A percentile compares a stretch with the other conserved stretches of the same genome.
Conservation (phyloP, 1,140 invertebrate genomes). For the Hyposmocoma kahamanoa region DNA sequence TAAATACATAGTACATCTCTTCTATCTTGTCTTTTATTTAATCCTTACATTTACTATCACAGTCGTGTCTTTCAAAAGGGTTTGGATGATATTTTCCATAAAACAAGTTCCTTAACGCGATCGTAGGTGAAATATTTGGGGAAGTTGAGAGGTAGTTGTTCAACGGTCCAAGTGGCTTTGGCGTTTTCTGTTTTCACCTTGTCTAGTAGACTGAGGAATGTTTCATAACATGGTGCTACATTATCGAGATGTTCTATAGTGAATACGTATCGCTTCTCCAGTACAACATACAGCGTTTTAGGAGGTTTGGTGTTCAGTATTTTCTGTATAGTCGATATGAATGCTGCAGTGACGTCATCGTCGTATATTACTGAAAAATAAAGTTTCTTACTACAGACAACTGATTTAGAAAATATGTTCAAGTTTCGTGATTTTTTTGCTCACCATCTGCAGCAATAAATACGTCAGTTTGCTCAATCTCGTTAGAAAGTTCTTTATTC, state of each 20-base stretch:
- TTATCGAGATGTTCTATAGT: slow-evolving; percentile 86
- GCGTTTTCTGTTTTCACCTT: slow-evolving; percentile 60
- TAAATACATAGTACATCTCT: no score
- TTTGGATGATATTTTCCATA: slow-evolving; percentile 79
- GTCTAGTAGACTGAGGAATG: slow-evolving; percentile 80
- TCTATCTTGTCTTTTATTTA: not conserved
- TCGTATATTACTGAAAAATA: slow-evolving; percentile 89
- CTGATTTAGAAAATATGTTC: no score
- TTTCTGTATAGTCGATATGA: slow-evolving; percentile 82
- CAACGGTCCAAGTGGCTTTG: slow-evolving; percentile 74
- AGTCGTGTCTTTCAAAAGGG: slow-evolving; percentile 15
- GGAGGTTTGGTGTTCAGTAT: slow-evolving; percentile 76
- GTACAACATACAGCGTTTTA: slow-evolving; percentile 83
- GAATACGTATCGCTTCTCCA: slow-evolving; percentile 92
- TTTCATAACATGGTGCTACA: slow-evolving; percentile 88
- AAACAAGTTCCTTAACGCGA: slow-evolving; percentile 82
- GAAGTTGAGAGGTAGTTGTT: slow-evolving; percentile 81
- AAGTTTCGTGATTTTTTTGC: no score
- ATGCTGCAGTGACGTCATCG: slow-evolving; percentile 86
- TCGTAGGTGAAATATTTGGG: slow-evolving; percentile 89
- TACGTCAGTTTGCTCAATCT: slow-evolving; percentile 75
- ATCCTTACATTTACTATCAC: slow-evolving; percentile 28
- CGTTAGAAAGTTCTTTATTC: slow-evolving; percentile 69
- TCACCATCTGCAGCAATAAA: slow-evolving; percentile 87
- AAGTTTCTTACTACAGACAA: slow-evolving; percentile 9